A percentile compares a stretch with the other conserved stretches of the same genome.
These are phyloP conservation scores for Papilio aristodemus DNA, from an alignment of 1,140 invertebrate species.

Conservation along the genomic window DNA sequence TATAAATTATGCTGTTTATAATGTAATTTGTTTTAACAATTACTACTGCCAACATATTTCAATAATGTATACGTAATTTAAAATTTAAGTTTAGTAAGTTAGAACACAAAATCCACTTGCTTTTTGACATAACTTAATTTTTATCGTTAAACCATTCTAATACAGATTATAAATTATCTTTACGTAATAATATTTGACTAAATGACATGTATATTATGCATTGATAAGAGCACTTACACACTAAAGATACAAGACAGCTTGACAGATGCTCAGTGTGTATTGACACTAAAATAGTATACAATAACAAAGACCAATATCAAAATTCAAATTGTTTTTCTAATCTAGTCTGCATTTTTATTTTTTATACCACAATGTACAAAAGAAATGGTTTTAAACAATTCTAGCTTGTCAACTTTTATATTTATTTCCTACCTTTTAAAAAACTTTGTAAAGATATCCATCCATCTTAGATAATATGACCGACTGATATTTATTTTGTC, in stretches of 20 bases:
- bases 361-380: not conserved
- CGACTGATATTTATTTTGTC: not conserved
- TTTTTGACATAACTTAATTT: not conserved
- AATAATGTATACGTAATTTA: constrained; percentile 7
- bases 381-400: not conserved
- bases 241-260: too few relatives aligned
- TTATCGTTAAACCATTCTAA: not conserved
- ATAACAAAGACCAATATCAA: too few relatives aligned
- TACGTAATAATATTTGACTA: not conserved
- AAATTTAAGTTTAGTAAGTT: constrained; percentile 12
- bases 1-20: constrained; percentile 29
- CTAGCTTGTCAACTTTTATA: not conserved
- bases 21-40: constrained; percentile 30
- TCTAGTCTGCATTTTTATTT: not conserved
- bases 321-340: not conserved
- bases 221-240: too few relatives aligned
- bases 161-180: not conserved
- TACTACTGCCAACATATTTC: constrained; percentile 28
- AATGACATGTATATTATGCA: not conserved
- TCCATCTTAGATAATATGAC: not conserved
- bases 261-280: too few relatives aligned
- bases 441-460: not conserved
- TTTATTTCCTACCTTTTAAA: not conserved
- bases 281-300: too few relatives aligned
- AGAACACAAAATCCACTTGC: not conserved